Percentiles rank a stretch among this genome's conserved stretches.
These are phyloP conservation scores for Paraplagusia blochii DNA, from an alignment of 2,113 vertebrate genomes.

Conservation along the genomic window DNA sequence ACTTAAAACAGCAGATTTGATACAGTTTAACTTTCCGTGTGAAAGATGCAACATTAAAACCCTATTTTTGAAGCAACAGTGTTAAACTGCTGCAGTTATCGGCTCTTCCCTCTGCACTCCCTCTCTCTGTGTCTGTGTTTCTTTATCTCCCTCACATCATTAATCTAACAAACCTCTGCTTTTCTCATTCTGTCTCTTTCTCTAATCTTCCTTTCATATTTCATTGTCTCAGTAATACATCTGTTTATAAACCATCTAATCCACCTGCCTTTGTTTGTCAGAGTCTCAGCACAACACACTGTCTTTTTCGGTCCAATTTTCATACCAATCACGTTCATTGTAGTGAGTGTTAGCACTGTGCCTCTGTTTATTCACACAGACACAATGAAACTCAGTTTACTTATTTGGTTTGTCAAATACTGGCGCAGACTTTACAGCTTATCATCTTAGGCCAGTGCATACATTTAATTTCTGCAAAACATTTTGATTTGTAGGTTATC, in stretches of 20 bases:
- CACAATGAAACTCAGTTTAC: too few relatives aligned
- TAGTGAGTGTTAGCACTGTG: not conserved
- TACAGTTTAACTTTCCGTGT: not conserved
- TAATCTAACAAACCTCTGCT: slow-evolving; percentile 18
- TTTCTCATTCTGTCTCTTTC: slow-evolving; percentile 46
- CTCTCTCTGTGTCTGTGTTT: slow-evolving; percentile 10
- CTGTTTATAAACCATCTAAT: slow-evolving; percentile 46
- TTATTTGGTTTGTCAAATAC: too few relatives aligned
- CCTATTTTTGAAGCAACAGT: slow-evolving; percentile 66
- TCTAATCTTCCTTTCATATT: slow-evolving; percentile 53
- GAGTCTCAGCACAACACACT: slow-evolving; percentile 24
- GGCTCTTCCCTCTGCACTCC: slow-evolving; percentile 51
- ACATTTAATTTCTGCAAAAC: too few relatives aligned
- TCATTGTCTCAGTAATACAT: slow-evolving; percentile 37
- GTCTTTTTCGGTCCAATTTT: slow-evolving; percentile 8
- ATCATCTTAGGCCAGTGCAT: too few relatives aligned
- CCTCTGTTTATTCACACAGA: slow-evolving; percentile 6
- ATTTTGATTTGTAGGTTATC: not conserved
- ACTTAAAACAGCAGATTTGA: not conserved
- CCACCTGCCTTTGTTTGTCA: slow-evolving; percentile 22
- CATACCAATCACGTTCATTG: not conserved
- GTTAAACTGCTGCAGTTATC: slow-evolving; percentile 64
- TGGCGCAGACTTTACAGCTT: too few relatives aligned
- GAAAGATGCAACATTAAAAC: slow-evolving; percentile 51
- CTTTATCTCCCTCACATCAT: slow-evolving; percentile 16